phyloP scores from a whole-genome alignment of 2,113 vertebrate genomes.

The Leuciscus idus region DNA sequence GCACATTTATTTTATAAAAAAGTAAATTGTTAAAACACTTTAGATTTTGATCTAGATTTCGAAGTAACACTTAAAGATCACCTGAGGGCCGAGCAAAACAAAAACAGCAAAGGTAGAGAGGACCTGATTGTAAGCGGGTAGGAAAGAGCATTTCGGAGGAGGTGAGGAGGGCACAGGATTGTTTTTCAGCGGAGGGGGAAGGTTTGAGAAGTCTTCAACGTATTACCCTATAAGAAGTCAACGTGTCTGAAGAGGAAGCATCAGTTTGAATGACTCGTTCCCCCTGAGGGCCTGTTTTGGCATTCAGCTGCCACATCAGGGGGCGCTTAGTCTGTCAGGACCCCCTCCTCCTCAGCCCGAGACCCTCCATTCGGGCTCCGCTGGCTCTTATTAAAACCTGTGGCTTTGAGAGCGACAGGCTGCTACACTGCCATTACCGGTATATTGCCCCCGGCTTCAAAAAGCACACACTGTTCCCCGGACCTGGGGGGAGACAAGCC shows the following conservation, averaged over 20 bases:
- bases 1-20: background rate
- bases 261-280: constrained; percentile 82
- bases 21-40: background rate
- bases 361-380: constrained; percentile 42
- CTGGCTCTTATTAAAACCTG: constrained; percentile 76
- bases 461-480: constrained; percentile 51
- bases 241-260: constrained; percentile 81
- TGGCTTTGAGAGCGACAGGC: constrained; percentile 63
- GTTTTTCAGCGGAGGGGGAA: constrained; percentile 62
- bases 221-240: constrained; percentile 80
- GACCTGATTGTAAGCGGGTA: constrained; percentile 16
- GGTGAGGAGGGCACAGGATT: background rate
- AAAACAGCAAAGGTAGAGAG: background rate
- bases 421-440: constrained; percentile 70
- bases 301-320: constrained; percentile 76
- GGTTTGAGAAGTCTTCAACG: constrained; percentile 65
- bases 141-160: constrained; percentile 58
- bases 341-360: constrained; percentile 56
- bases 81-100: background rate
- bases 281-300: constrained; percentile 82
- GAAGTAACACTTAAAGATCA: background rate
- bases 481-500: constrained; percentile 50
- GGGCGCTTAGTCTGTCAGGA: constrained; percentile 73
- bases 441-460: constrained; percentile 67
- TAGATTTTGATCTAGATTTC: background rate